Conservation (phyloP, 1,140 invertebrate species). For the Drosophila rhopaloa region DNA sequence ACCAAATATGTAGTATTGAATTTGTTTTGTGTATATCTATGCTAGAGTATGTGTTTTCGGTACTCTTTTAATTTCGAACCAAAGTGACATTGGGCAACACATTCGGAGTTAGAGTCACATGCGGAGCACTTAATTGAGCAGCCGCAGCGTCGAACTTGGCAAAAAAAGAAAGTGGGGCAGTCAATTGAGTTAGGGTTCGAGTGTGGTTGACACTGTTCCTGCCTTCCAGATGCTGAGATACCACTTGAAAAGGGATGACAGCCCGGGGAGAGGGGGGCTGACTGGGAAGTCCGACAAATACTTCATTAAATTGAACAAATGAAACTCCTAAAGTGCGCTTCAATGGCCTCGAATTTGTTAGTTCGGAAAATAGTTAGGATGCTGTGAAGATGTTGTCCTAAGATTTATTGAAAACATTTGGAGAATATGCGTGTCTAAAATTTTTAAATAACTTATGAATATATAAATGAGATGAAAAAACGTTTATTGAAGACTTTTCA, state of each 20-base stretch:
- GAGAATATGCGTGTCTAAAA: too few species aligned
- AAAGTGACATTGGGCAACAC: background rate
- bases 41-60: background rate
- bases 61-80: conserved; percentile 14
- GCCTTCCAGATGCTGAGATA: conserved; percentile 26
- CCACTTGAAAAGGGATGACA: conserved; percentile 50
- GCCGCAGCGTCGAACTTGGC: conserved; percentile 27
- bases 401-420: background rate
- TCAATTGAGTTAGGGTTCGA: conserved; percentile 53
- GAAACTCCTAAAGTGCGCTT: conserved; percentile 30
- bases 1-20: too few species aligned
- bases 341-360: conserved; percentile 9
- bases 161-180: conserved; percentile 36
- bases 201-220: conserved; percentile 43
- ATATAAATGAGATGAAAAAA: too few species aligned
- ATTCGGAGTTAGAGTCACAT: conserved; percentile 26
- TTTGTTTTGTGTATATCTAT: background rate
- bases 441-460: too few species aligned
- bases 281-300: conserved; percentile 39
- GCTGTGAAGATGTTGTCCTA: too few species aligned
- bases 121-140: conserved; percentile 54
- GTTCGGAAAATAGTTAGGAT: conserved; percentile 8
- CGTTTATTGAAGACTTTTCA: too few species aligned
- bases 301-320: conserved; percentile 55
- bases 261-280: conserved; percentile 2